Conservation (phyloP, 2,797 vertebrate genomes). For the Acipenser oxyrinchus region DNA sequence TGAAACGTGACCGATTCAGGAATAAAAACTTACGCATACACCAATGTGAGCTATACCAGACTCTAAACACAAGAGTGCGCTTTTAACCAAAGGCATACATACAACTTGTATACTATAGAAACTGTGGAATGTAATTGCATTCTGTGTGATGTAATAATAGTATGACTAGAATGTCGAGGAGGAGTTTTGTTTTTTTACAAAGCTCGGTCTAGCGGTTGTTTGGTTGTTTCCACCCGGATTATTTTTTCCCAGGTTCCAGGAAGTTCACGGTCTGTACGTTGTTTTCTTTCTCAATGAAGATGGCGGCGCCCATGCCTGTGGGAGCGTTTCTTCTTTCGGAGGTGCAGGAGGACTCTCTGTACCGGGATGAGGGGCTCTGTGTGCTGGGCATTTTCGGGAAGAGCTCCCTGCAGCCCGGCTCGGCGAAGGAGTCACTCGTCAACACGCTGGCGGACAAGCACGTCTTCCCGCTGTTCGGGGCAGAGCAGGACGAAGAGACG, state of each 20-base stretch:
- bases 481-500: conserved; percentile 37
- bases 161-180: too few species aligned
- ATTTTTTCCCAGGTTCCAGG: conserved; percentile 12
- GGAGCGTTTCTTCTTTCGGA: conserved; percentile 41
- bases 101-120: too few species aligned
- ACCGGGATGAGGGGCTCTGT: conserved; percentile 83
- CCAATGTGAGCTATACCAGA: too few species aligned
- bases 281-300: conserved; percentile 19
- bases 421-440: conserved; percentile 74
- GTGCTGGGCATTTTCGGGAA: conserved; percentile 90
- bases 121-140: too few species aligned
- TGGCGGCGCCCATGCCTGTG: conserved; percentile 45
- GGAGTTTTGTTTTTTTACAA: too few species aligned
- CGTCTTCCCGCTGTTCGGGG: conserved; percentile 72
- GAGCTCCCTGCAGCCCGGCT: conserved; percentile 69
- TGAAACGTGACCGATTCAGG: too few species aligned
- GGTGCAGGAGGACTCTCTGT: conserved; percentile 47
- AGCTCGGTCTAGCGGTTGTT: too few species aligned
- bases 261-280: conserved; percentile 14
- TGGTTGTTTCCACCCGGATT: conserved; percentile 25
- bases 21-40: too few species aligned
- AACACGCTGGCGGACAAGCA: conserved; percentile 83
- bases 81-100: too few species aligned
- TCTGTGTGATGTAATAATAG: too few species aligned
- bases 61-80: too few species aligned